Percentiles rank a stretch among this genome's conserved stretches.
Evolutionary conservation across 2,888 invertebrate species (phyloP).

Genomic region (Bursaphelenchus okinawaensis): DNA sequence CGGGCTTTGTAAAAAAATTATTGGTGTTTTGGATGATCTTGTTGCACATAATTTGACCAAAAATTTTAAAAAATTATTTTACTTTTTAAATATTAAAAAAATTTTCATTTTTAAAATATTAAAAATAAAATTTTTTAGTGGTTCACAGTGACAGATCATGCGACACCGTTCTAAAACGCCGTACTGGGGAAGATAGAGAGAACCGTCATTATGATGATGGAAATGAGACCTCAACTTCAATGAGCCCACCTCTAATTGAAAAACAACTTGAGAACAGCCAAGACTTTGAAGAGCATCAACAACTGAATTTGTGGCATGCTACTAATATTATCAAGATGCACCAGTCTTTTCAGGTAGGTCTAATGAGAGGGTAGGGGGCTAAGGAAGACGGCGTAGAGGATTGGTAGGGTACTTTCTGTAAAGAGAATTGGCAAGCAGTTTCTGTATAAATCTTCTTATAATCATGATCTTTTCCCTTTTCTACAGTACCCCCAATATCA

Average conservation of each 20-base stretch:
- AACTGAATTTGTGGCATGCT: not conserved
- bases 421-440: no score
- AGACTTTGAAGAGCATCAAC: not conserved
- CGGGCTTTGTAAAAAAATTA: not conserved
- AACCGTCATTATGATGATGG: not conserved
- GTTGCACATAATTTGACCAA: no score
- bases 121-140: not conserved
- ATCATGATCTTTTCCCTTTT: no score
- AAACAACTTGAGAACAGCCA: not conserved
- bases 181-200: not conserved
- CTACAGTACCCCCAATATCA: no score
- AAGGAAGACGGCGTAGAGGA: no score
- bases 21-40: not conserved
- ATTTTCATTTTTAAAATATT: not conserved
- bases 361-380: no score
- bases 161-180: not conserved
- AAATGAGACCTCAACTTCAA: not conserved
- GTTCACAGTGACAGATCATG: constrained; percentile 12
- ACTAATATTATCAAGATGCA: not conserved
- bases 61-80: no score
- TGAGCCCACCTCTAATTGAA: not conserved
- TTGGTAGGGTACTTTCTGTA: no score
- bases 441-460: no score
- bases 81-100: no score
- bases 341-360: not conserved